These are phyloP conservation scores for Hypocryptadius cinnamomeus DNA, from an alignment of 2,113 vertebrate species.

Conservation along the genomic window DNA sequence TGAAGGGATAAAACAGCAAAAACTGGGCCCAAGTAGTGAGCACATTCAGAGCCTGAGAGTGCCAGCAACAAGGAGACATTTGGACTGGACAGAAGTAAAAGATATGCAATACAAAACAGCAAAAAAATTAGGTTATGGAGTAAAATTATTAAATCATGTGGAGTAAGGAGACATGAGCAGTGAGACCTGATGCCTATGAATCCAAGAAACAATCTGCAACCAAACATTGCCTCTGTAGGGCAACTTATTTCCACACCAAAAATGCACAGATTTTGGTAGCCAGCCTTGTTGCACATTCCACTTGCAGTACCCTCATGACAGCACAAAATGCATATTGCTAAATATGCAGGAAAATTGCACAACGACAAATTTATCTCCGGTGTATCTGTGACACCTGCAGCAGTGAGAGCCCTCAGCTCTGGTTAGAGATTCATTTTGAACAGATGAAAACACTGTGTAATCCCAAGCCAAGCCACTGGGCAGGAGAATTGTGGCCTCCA, in stretches of 20 bases:
- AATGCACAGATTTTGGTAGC: not conserved
- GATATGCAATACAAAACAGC: not conserved
- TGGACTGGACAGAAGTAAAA: not conserved
- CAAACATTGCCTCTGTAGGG: not conserved
- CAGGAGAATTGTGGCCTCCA: not conserved
- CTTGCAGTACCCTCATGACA: not conserved
- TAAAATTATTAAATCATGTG: not conserved
- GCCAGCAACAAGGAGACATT: not conserved
- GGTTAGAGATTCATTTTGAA: not conserved
- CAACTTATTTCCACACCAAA: not conserved
- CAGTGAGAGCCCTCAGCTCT: not conserved
- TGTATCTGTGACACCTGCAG: not conserved
- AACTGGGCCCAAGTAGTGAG: not conserved
- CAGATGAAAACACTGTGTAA: not conserved
- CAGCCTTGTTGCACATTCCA: not conserved
- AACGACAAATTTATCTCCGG: not conserved
- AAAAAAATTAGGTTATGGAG: not conserved
- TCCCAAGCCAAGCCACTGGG: not conserved
- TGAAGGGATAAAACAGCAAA: not conserved
- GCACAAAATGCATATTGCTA: not conserved
- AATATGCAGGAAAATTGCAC: not conserved
- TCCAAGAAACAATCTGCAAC: not conserved
- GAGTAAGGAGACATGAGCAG: not conserved
- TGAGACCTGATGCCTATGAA: not conserved
- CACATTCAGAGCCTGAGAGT: not conserved